Conservation (phyloP, 2,113 vertebrate genomes). For the Rhinolophus sinicus region DNA sequence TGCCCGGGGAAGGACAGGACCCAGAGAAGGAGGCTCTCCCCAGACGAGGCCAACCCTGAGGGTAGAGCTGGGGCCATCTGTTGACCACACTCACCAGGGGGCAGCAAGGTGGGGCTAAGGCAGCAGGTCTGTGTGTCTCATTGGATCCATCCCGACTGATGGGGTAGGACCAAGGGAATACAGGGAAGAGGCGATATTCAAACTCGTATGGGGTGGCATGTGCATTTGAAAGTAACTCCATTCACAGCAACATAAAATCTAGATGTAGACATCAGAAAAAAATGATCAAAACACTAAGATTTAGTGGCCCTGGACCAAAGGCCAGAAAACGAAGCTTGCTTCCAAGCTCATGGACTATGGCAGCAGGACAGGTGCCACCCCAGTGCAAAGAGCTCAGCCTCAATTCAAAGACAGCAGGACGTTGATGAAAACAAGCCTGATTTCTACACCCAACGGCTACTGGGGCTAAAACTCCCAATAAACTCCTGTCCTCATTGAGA, state of each 20-base stretch:
- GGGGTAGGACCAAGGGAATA: fast-evolving
- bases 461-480: fast-evolving
- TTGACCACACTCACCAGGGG: fast-evolving
- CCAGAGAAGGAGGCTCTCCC: fast-evolving
- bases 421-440: not conserved
- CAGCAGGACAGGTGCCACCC: not conserved
- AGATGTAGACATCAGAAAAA: not conserved
- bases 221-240: too few species aligned
- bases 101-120: fast-evolving
- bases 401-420: not conserved
- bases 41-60: too few species aligned
- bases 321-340: not conserved
- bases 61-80: fast-evolving
- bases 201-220: fast-evolving
- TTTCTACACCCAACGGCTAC: fast-evolving
- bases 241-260: not conserved
- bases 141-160: fast-evolving
- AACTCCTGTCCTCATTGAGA: fast-evolving
- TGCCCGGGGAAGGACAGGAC: not conserved
- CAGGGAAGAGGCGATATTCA: not conserved
- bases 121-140: fast-evolving
- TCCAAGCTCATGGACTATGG: fast-evolving
- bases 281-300: not conserved
- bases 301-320: not conserved
- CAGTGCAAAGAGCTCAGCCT: not conserved